Conservation (phyloP, 2,888 invertebrate genomes). For the Eurytoma californica region DNA sequence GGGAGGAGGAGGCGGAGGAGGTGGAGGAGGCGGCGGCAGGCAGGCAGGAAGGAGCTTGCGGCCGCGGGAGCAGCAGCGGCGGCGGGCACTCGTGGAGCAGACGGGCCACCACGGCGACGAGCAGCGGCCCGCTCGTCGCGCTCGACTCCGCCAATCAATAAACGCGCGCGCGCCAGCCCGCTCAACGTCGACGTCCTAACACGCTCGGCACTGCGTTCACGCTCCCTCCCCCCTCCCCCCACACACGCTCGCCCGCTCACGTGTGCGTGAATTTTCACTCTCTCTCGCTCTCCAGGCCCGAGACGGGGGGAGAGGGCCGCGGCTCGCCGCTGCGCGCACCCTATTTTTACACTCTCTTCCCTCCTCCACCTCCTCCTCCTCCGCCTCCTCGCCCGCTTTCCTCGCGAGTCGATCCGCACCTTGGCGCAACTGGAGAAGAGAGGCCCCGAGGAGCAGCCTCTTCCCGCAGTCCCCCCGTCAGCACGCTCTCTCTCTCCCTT, state of each 20-base stretch:
- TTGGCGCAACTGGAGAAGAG: too few species aligned
- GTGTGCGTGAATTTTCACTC: constrained; percentile 10
- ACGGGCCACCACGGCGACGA: constrained; percentile 38
- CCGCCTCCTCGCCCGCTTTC: not conserved
- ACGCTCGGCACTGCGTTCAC: constrained; percentile 56
- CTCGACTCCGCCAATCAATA: constrained; percentile 40
- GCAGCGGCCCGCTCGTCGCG: constrained; percentile 22
- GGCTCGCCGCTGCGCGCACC: constrained; percentile 33
- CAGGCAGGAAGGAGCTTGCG: constrained; percentile 25
- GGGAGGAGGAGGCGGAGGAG: not conserved
- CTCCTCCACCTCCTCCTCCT: constrained; percentile 27
- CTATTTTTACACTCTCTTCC: constrained; percentile 44
- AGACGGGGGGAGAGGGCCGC: not conserved
- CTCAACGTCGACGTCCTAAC: constrained; percentile 28
- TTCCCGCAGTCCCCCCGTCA: constrained; percentile 19
- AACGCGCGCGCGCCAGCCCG: constrained; percentile 33
- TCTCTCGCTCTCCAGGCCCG: not conserved
- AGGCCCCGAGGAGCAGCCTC: not conserved
- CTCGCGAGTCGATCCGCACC: not conserved
- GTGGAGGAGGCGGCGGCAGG: constrained; percentile 4
- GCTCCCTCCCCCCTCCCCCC: constrained; percentile 39
- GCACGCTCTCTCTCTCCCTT: constrained; percentile 17
- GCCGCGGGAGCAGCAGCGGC: constrained; percentile 2
- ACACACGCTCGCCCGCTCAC: not conserved
- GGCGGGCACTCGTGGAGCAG: constrained; percentile 1